phyloP scores from a whole-genome alignment of 2,888 invertebrate species.

The Hedya salicella region DNA sequence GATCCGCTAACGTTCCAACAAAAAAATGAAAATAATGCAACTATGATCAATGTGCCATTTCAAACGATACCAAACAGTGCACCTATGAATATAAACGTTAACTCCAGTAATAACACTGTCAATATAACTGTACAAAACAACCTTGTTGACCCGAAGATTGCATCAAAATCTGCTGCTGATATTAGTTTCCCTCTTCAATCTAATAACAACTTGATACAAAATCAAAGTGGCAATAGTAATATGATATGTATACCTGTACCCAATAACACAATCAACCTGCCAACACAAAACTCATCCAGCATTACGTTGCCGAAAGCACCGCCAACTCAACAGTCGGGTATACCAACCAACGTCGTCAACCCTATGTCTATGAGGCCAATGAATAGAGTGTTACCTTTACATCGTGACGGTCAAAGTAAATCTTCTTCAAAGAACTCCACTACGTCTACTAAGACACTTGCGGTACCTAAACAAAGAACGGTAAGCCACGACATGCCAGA shows the following conservation, averaged over 20 bases:
- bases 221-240: slow-evolving; percentile 68
- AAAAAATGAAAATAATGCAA: slow-evolving; percentile 71
- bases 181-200: slow-evolving; percentile 76
- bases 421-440: slow-evolving; percentile 66
- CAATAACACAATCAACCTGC: slow-evolving; percentile 78
- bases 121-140: slow-evolving; percentile 82
- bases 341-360: slow-evolving; percentile 90
- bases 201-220: slow-evolving; percentile 67
- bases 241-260: slow-evolving; percentile 80
- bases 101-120: slow-evolving; percentile 80
- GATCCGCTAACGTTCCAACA: slow-evolving; percentile 77
- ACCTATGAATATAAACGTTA: slow-evolving; percentile 82
- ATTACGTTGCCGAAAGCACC: slow-evolving; percentile 86
- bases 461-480: slow-evolving; percentile 68
- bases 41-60: slow-evolving; percentile 82
- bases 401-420: slow-evolving; percentile 87
- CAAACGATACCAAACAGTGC: slow-evolving; percentile 82
- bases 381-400: slow-evolving; percentile 91
- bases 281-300: slow-evolving; percentile 81
- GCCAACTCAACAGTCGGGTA: slow-evolving; percentile 85
- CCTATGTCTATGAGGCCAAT: slow-evolving; percentile 89
- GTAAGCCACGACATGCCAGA: slow-evolving; percentile 82
- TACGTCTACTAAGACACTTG: slow-evolving; percentile 61
- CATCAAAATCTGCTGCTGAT: slow-evolving; percentile 74
- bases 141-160: slow-evolving; percentile 80